phyloP scores from a whole-genome alignment of 2,113 vertebrate species.

The Felis chaus region DNA sequence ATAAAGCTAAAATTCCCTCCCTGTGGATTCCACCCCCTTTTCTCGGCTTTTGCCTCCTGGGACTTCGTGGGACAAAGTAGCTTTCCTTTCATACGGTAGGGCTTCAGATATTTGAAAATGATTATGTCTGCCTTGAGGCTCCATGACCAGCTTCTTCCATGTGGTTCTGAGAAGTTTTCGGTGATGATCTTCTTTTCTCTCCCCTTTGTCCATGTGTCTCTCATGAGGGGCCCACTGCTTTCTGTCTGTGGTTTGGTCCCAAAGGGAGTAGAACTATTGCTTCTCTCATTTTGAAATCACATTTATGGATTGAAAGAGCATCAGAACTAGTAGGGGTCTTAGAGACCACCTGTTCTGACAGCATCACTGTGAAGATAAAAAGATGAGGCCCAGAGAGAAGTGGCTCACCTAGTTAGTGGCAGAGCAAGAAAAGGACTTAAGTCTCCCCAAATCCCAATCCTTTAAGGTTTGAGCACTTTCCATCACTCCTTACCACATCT shows the following conservation, averaged over 20 bases:
- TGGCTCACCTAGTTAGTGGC: background rate
- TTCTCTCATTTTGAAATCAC: background rate
- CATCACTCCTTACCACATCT: background rate
- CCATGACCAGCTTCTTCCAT: background rate
- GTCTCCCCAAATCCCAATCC: background rate
- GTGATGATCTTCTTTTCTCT: background rate
- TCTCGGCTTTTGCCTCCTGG: background rate
- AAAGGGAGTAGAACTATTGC: background rate
- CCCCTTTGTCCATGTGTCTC: background rate
- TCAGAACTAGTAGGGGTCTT: background rate
- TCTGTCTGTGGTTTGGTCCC: background rate
- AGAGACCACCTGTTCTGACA: background rate
- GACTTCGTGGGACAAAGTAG: background rate
- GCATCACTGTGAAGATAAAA: background rate
- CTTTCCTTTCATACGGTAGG: background rate
- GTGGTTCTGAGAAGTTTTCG: background rate
- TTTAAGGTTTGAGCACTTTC: background rate
- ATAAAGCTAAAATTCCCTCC: background rate
- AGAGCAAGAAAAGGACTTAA: background rate
- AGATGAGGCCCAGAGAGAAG: background rate
- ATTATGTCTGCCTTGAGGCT: background rate
- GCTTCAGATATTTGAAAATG: background rate
- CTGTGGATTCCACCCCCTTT: background rate
- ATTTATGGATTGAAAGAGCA: background rate
- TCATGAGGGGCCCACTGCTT: background rate